phyloP scores from a whole-genome alignment of 2,113 vertebrate genomes.

The Podiceps cristatus region DNA sequence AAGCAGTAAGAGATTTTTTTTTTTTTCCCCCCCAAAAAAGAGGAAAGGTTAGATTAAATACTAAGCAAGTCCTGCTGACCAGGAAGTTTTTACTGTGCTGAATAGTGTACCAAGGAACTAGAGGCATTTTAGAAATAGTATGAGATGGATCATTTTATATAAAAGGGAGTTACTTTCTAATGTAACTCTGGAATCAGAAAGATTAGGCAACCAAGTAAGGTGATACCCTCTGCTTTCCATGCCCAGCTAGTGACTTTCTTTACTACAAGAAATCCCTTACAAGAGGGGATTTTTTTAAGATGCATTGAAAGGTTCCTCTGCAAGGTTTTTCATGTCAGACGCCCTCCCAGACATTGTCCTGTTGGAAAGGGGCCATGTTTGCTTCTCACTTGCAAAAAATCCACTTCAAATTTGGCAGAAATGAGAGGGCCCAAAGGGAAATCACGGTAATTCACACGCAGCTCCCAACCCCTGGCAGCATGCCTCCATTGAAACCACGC shows the following conservation, averaged over 20 bases:
- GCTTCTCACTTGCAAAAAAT: conserved; percentile 46
- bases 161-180: background rate
- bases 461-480: conserved; percentile 30
- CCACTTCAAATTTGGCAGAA: conserved; percentile 50
- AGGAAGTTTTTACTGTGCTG: background rate
- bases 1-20: background rate
- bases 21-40: background rate
- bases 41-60: background rate
- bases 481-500: conserved; percentile 15
- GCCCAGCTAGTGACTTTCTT: background rate
- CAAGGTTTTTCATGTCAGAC: background rate
- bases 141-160: background rate
- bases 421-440: background rate
- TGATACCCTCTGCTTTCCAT: background rate
- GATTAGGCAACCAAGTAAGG: background rate
- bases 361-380: conserved; percentile 35
- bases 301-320: background rate
- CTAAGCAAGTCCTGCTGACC: background rate
- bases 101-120: background rate
- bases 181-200: background rate
- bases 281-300: background rate
- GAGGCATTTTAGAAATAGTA: background rate
- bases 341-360: background rate
- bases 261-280: background rate
- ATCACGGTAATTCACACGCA: background rate